Conservation (phyloP, 23 tunicate species). For the Ascidia mentula region DNA sequence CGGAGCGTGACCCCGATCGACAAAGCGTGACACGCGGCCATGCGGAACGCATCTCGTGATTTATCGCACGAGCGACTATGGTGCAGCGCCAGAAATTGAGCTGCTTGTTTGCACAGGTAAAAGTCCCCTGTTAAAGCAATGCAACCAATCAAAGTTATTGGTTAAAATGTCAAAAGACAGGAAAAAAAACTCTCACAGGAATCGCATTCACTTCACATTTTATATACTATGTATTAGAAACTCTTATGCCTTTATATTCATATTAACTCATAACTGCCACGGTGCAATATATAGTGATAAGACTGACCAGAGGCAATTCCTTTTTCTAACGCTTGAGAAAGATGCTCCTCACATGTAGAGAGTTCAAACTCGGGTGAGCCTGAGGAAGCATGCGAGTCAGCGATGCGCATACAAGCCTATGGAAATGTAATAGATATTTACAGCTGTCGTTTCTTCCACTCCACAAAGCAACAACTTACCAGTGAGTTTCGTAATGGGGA, state of each 20-base stretch:
- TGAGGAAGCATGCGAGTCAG: too few species aligned
- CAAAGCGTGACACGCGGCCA: constrained; percentile 25
- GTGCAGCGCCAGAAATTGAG: background rate
- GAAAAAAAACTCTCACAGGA: too few species aligned
- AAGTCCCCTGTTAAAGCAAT: background rate
- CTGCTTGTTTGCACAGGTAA: background rate
- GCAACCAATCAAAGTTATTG: too few species aligned
- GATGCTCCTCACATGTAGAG: background rate
- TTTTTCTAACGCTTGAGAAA: background rate
- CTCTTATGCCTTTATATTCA: too few species aligned
- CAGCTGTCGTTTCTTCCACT: background rate
- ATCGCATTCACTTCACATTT: too few species aligned
- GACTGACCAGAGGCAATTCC: background rate
- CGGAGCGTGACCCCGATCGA: constrained; percentile 31
- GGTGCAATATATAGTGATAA: too few species aligned
- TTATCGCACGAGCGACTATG: background rate
- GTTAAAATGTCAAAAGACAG: background rate
- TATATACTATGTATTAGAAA: too few species aligned
- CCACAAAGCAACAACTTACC: background rate
- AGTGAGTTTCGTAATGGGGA: background rate
- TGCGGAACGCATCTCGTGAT: background rate
- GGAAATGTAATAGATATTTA: background rate
- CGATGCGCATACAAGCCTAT: background rate
- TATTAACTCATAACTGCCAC: too few species aligned
- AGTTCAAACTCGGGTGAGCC: background rate